A percentile compares a stretch with the other conserved stretches of the same genome.
Evolutionary conservation across 2,888 invertebrate species (phyloP).

Genomic region (Hesperia comma): DNA sequence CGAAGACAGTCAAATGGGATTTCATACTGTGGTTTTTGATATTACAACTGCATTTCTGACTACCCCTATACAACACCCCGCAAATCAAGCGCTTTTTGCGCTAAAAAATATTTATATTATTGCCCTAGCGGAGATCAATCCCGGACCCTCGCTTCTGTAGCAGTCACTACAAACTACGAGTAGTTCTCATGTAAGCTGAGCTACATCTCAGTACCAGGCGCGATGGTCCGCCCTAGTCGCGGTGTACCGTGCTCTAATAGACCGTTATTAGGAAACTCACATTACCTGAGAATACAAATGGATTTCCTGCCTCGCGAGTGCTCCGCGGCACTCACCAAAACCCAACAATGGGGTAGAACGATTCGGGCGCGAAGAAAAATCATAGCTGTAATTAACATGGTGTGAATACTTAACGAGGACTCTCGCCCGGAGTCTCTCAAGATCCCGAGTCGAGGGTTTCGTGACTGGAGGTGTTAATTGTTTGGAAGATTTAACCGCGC

Average conservation of each 20-base stretch:
- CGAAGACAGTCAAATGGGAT: no score
- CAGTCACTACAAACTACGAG: no score
- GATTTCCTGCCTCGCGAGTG: slow-evolving; percentile 16
- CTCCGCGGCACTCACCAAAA: slow-evolving; percentile 29
- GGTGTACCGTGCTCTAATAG: neutral
- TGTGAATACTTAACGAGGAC: slow-evolving; percentile 30
- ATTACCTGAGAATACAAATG: slow-evolving; percentile 23
- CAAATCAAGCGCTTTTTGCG: no score
- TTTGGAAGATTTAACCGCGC: slow-evolving; percentile 28
- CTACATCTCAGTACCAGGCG: no score
- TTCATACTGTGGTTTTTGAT: no score
- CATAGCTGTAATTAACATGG: slow-evolving; percentile 33
- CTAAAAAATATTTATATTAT: no score
- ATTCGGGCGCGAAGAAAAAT: slow-evolving; percentile 21
- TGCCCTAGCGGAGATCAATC: no score
- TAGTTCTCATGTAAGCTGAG: no score
- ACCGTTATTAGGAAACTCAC: slow-evolving; percentile 20
- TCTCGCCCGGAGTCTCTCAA: slow-evolving; percentile 17
- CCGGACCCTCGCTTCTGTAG: no score
- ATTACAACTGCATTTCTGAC: no score
- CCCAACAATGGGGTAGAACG: slow-evolving; percentile 24
- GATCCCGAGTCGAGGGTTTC: slow-evolving; percentile 28
- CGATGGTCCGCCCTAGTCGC: neutral
- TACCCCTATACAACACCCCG: no score
- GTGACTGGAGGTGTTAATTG: slow-evolving; percentile 34